Conservation (phyloP, 2,888 invertebrate species). For the Acronicta leporina region DNA sequence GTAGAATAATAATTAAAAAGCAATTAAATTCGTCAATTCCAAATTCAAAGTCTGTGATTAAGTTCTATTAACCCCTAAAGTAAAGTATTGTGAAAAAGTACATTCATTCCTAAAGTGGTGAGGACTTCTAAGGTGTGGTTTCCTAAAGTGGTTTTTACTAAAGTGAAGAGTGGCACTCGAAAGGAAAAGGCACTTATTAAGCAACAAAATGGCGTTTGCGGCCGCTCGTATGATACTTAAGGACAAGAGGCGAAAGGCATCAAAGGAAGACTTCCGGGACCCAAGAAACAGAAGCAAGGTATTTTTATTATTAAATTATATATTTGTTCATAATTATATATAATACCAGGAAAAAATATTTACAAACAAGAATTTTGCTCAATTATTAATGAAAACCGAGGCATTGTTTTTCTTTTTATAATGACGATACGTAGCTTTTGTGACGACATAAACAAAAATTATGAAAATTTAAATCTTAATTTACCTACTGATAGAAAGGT, state of each 20-base stretch:
- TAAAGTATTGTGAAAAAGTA: slow-evolving; percentile 30
- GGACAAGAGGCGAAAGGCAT: slow-evolving; percentile 94
- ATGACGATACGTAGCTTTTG: too few species aligned
- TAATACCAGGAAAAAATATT: background rate
- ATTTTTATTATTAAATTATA: slow-evolving; percentile 64
- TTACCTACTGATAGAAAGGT: background rate
- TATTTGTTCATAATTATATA: background rate
- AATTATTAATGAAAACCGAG: too few species aligned
- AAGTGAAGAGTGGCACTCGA: slow-evolving; percentile 61
- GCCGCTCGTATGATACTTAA: slow-evolving; percentile 95
- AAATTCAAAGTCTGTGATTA: slow-evolving; percentile 71
- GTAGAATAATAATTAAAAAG: slow-evolving; percentile 48
- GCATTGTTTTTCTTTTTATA: too few species aligned
- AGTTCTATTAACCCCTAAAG: slow-evolving; percentile 55
- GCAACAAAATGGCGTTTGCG: slow-evolving; percentile 93
- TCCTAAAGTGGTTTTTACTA: slow-evolving; percentile 38
- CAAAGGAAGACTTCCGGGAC: slow-evolving; percentile 93
- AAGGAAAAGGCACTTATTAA: slow-evolving; percentile 49
- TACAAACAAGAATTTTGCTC: too few species aligned
- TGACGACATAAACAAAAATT: too few species aligned
- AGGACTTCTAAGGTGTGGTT: background rate
- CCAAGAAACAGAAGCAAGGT: slow-evolving; percentile 95
- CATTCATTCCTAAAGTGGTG: background rate
- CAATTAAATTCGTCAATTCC: slow-evolving; percentile 75
- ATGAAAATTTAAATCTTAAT: too few species aligned